Percentiles rank a stretch among this genome's conserved stretches.
phyloP scores from a whole-genome alignment of 2,888 invertebrate species.

The Oeneis ivallda region DNA sequence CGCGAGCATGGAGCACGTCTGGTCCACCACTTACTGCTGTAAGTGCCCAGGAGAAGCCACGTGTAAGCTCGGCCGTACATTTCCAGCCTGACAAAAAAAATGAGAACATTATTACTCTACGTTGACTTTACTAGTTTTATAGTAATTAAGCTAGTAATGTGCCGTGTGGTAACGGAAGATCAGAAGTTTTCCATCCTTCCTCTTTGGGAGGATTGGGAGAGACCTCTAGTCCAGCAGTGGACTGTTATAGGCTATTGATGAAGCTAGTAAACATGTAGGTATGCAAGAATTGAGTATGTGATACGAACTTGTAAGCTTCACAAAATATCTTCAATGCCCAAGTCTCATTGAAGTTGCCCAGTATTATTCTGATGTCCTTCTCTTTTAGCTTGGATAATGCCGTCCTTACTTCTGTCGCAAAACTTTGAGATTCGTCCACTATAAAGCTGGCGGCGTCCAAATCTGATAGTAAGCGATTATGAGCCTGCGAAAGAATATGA shows the following conservation, averaged over 20 bases:
- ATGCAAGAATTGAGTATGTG: too few species aligned
- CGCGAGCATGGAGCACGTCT: conserved; percentile 85
- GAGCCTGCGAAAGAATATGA: conserved; percentile 84
- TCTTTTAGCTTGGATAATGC: conserved; percentile 91
- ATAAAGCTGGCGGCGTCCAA: conserved; percentile 90
- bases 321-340: conserved; percentile 96
- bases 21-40: conserved; percentile 89
- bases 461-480: conserved; percentile 93
- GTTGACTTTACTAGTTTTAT: too few species aligned
- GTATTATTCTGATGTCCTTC: conserved; percentile 96
- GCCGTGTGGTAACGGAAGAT: too few species aligned
- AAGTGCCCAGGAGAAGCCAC: conserved; percentile 96
- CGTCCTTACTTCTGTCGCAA: conserved; percentile 92
- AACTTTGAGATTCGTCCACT: conserved; percentile 94
- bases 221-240: too few species aligned
- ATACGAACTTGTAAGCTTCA: conserved; percentile 87
- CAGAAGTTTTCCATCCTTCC: too few species aligned
- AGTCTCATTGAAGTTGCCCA: conserved; percentile 97
- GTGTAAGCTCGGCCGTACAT: conserved; percentile 97
- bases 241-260: too few species aligned
- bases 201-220: too few species aligned
- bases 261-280: too few species aligned
- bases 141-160: too few species aligned
- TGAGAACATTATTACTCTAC: too few species aligned
- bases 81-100: conserved; percentile 80